Conservation (phyloP, 2,113 vertebrate species). For the Pachypanchax playfairii region DNA sequence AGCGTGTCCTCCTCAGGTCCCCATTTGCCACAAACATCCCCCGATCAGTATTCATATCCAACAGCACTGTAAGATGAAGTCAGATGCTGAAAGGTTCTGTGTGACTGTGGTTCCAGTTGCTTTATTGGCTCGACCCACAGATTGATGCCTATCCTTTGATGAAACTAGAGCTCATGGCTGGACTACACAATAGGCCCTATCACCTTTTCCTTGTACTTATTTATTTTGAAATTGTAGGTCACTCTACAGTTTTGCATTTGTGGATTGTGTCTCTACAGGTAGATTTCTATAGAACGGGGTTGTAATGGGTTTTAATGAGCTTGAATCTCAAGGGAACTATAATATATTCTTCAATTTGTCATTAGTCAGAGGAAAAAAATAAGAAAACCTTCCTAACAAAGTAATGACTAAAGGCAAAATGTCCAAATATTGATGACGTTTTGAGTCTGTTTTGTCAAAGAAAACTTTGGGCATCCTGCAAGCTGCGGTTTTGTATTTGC, state of each 20-base stretch:
- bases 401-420: constrained; percentile 48
- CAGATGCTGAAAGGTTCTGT: constrained; percentile 50
- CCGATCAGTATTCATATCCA: constrained; percentile 58
- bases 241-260: constrained; percentile 1
- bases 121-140: constrained; percentile 46
- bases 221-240: constrained; percentile 48
- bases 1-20: constrained; percentile 26
- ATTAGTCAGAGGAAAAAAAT: background rate
- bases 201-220: constrained; percentile 40
- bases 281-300: constrained; percentile 19
- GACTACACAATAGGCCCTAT: constrained; percentile 49
- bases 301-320: constrained; percentile 52
- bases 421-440: constrained; percentile 48
- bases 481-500: constrained; percentile 45
- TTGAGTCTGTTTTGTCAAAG: constrained; percentile 41
- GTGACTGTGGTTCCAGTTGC: constrained; percentile 56
- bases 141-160: constrained; percentile 66
- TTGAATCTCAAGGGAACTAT: constrained; percentile 18
- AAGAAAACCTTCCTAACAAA: background rate
- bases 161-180: constrained; percentile 51
- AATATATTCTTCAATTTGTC: constrained; percentile 55
- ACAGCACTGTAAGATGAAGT: constrained; percentile 44
- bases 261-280: constrained; percentile 39
- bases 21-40: constrained; percentile 10
- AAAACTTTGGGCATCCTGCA: constrained; percentile 31